Evolutionary conservation across 2,113 vertebrate species (phyloP).

Genomic region (Tricholaema leucomelas): DNA sequence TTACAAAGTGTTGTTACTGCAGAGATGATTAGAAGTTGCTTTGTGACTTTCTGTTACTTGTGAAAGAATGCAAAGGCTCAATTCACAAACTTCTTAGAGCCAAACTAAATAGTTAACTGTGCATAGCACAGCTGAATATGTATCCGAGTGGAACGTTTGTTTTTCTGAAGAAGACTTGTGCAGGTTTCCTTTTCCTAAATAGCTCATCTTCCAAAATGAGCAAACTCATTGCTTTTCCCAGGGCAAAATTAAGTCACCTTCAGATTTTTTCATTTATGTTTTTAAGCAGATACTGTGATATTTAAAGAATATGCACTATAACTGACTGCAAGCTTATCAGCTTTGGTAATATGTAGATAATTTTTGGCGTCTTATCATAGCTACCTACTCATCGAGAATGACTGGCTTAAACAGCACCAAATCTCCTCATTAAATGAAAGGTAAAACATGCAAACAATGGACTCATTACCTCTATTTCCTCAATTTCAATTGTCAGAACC

Average conservation of each 20-base stretch:
- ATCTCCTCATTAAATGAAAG: neutral
- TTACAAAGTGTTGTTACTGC: constrained; percentile 38
- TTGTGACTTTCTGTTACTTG: constrained; percentile 21
- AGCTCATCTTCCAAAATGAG: constrained; percentile 71
- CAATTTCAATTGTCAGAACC: neutral
- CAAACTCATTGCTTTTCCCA: constrained; percentile 52
- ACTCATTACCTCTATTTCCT: neutral
- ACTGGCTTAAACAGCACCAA: neutral
- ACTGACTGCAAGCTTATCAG: neutral
- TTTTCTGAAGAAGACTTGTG: constrained; percentile 49
- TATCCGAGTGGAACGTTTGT: constrained; percentile 11
- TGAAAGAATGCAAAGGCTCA: constrained; percentile 23
- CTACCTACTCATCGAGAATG: neutral
- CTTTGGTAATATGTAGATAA: neutral
- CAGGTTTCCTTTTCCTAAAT: constrained; percentile 37
- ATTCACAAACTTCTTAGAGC: neutral
- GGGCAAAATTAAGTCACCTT: neutral
- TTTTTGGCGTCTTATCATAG: neutral
- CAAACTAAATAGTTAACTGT: constrained; percentile 62
- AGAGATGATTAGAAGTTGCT: constrained; percentile 53
- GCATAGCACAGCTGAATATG: constrained; percentile 27
- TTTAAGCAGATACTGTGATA: neutral
- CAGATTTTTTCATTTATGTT: neutral
- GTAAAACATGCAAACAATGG: neutral
- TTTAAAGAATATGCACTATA: neutral